phyloP scores from a whole-genome alignment of 2,797 vertebrate genomes.

The Cirrhinus mrigala region DNA sequence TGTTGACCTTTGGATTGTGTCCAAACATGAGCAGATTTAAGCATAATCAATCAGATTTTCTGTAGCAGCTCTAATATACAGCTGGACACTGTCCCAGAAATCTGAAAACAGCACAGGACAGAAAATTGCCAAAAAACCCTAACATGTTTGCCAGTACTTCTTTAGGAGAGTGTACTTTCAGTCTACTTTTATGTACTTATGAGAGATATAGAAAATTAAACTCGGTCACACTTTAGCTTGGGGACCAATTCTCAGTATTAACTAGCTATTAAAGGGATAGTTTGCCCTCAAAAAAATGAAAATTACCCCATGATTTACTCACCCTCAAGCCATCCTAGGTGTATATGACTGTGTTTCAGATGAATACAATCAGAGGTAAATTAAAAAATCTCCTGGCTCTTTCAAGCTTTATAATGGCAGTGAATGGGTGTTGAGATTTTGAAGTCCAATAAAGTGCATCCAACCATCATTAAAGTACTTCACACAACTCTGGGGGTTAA shows the following conservation, averaged over 20 bases:
- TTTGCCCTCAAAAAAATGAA: too few relatives aligned
- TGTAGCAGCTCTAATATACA: conserved; percentile 40
- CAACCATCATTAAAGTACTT: too few relatives aligned
- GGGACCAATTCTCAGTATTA: background rate
- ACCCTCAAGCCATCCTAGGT: too few relatives aligned
- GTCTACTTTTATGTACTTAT: background rate
- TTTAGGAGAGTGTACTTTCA: background rate
- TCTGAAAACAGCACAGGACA: conserved; percentile 15
- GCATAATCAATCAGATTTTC: conserved; percentile 67
- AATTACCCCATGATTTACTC: too few relatives aligned
- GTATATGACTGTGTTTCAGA: too few relatives aligned
- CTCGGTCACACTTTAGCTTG: background rate
- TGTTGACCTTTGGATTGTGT: conserved; percentile 70
- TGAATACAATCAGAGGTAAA: too few relatives aligned
- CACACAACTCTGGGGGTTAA: too few relatives aligned
- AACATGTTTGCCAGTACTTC: background rate
- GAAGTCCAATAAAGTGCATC: too few relatives aligned
- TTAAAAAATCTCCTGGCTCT: too few relatives aligned
- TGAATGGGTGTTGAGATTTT: too few relatives aligned
- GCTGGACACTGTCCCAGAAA: conserved; percentile 42
- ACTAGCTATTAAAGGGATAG: background rate
- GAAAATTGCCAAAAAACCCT: background rate
- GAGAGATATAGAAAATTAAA: background rate
- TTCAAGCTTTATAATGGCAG: too few relatives aligned
- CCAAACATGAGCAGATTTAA: conserved; percentile 74